Percentiles rank a stretch among this genome's conserved stretches.
Evolutionary conservation across 2,113 vertebrate species (phyloP).

Genomic region (Perca flavescens): DNA sequence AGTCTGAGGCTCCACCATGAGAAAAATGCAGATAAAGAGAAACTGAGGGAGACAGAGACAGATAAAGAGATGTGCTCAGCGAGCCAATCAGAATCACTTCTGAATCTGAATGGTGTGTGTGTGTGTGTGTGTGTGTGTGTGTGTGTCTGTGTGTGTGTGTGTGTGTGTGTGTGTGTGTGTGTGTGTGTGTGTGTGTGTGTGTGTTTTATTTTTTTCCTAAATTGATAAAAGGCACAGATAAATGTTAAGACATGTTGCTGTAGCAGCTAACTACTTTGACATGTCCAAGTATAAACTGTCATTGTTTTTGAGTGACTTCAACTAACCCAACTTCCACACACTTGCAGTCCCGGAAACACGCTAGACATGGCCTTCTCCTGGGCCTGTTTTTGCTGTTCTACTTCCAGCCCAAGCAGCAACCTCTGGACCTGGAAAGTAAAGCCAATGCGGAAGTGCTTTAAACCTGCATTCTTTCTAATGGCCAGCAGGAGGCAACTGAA

Average conservation of each 20-base stretch:
- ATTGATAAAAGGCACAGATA: background rate
- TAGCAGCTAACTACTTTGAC: no score
- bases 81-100: constrained; percentile 6
- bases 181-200: background rate
- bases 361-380: no score
- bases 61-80: constrained; percentile 17
- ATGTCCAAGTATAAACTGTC: no score
- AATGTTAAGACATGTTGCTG: background rate
- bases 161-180: background rate
- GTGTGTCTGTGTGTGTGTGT: background rate
- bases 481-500: no score
- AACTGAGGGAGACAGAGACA: background rate
- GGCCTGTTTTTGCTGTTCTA: no score
- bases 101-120: background rate
- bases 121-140: background rate
- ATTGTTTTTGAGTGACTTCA: no score
- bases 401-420: no score
- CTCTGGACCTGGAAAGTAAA: no score
- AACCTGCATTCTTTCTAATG: no score
- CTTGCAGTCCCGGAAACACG: no score
- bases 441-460: no score
- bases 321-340: no score
- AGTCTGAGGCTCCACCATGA: background rate
- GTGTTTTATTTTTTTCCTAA: background rate
- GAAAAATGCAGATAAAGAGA: background rate